These are phyloP conservation scores for Falco punctatus DNA, from an alignment of 2,113 vertebrate species.

Conservation along the genomic window DNA sequence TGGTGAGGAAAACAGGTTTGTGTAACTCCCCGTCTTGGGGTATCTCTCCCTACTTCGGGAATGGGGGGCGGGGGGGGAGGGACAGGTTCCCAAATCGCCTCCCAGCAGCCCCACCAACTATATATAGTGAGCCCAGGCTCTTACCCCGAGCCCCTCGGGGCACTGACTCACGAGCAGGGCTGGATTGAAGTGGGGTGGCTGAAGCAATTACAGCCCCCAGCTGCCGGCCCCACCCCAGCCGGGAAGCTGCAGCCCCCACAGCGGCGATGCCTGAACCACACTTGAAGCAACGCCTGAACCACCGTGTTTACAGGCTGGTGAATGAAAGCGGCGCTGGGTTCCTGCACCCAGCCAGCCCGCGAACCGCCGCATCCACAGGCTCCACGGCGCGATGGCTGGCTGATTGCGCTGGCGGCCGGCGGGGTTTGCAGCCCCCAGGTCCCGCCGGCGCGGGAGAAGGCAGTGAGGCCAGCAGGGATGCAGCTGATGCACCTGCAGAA, in stretches of 20 bases:
- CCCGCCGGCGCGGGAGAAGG: neutral
- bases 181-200: constrained; percentile 38
- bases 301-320: neutral
- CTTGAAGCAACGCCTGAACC: neutral
- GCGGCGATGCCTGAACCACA: neutral
- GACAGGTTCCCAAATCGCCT: neutral
- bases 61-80: neutral
- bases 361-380: neutral
- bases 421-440: neutral
- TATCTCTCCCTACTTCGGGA: neutral
- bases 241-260: constrained; percentile 45
- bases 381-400: constrained; percentile 2
- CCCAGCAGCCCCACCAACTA: neutral
- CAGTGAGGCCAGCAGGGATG: neutral
- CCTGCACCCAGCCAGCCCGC: neutral
- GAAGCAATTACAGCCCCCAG: constrained; percentile 38
- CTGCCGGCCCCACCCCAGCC: constrained; percentile 32
- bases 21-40: constrained; percentile 27
- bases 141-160: neutral
- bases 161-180: neutral
- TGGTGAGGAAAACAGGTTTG: neutral
- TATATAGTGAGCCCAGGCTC: neutral
- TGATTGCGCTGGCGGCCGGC: neutral
- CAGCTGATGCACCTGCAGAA: neutral
- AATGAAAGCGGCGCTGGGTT: neutral